Conservation (phyloP, 2,113 vertebrate genomes). For the Datnioides undecimradiatus region DNA sequence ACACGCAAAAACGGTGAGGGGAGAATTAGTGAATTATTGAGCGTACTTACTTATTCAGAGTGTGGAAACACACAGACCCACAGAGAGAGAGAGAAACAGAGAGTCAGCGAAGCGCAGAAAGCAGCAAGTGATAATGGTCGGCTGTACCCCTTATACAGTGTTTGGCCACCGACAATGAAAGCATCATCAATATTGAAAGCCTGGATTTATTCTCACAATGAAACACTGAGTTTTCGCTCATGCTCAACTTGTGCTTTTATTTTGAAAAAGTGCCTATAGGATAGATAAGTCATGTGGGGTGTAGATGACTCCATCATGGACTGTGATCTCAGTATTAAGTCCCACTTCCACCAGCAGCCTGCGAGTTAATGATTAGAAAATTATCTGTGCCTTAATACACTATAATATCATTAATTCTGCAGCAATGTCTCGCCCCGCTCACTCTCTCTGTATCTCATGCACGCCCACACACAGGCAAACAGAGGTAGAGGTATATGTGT, state of each 20-base stretch:
- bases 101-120: conserved; percentile 54
- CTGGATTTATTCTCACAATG: neutral
- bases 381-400: conserved; percentile 39
- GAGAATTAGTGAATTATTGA: conserved; percentile 76
- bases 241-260: neutral
- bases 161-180: conserved; percentile 51
- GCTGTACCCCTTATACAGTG: conserved; percentile 28
- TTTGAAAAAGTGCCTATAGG: neutral
- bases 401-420: conserved; percentile 32
- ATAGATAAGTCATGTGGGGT: neutral
- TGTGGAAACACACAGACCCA: conserved; percentile 52
- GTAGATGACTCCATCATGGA: conserved; percentile 55
- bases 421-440: conserved; percentile 16
- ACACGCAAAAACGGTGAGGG: conserved; percentile 19
- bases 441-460: neutral
- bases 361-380: conserved; percentile 72
- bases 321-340: conserved; percentile 67
- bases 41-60: conserved; percentile 69
- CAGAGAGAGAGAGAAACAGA: conserved; percentile 34
- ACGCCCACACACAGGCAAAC: neutral
- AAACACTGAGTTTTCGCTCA: neutral
- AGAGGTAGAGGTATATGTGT: conserved; percentile 39
- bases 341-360: conserved; percentile 57
- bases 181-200: conserved; percentile 45
- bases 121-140: conserved; percentile 63